Base-by-base conservation (phyloP, 2,797 vertebrate genomes). In the Lacerta bilineata region DNA sequence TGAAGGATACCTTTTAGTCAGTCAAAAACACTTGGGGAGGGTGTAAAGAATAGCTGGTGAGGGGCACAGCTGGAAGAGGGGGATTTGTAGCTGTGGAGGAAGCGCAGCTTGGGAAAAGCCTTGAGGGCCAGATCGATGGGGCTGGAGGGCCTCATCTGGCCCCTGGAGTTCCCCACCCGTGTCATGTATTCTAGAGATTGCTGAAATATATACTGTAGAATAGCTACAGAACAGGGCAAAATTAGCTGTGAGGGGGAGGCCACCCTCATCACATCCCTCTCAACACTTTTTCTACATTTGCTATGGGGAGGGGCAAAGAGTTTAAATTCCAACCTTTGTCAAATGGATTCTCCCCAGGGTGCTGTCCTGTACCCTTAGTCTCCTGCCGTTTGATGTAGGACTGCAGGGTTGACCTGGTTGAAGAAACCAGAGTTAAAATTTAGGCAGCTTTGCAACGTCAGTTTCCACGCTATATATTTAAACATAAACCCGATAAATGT, bases 331-430 rank as follows among this genome's bases (percentile, higher is more conserved):
- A 79, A 99, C 99, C 98, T 98, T 96, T 98, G 29, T 97, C 95
- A 93, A 99, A 99, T 0, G 98, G 98, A 89, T 99, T 97, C 27
- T 83, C 97, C 64, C 89, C 97, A 18, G 93, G 46, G 9, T 29
- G 83, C 11, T 18, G 6, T 17, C 83, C 92, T 89, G 91, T 91
- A 20, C 88, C 87, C 36, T 90, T 96, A 75, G 76, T 80, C 90
- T 98, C 97, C 7, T 98, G 98, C 94, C 97, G 98, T 95, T 97
- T 98, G 77, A 99, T 95, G 91, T 99, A 99, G 88, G 97, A 98
- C 88, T 99, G 98, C 4, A 99, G 95, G 39, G 98, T 98, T 46
- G 98, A 98, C 94, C 99, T 99, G 87, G 5, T 72, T 86, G 89
- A 92, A 89, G 91, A 94, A 80, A 29, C 9, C 15, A 91, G 43